Evolutionary conservation across 2,888 invertebrate genomes (phyloP), one percentile per base, ranked within the genome.

Genomic region (Rhagonycha lutea): DNA sequence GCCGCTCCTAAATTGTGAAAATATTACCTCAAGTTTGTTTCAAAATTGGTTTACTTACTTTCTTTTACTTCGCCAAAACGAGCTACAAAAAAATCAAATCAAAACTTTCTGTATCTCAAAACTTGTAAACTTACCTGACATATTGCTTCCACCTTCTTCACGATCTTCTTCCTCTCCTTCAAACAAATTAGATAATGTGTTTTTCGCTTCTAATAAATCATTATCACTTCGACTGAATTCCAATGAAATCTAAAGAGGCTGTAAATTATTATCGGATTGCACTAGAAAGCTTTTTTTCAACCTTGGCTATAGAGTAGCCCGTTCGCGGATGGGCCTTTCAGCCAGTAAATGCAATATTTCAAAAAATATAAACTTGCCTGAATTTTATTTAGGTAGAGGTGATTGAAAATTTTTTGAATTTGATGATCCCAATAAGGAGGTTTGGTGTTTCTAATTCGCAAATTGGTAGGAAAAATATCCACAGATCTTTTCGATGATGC

Each of bases 21-120:
- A 8, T 60, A 26, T 28, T 12, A 47, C 69, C n/a, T 47, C 12
- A 29, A 47, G 29, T 24, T 68, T 60, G 11, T 26, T 7, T 28
- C 5, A 32, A 32, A 61, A 11, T 26, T 14, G 14, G 1, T 69
- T 73, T 79, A 84, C 84, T 84, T 82, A 86, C 86, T 84, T 83
- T 85, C 81, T 81, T 84, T 83, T 65, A 78, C 80, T 47, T 79
- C 84, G 5, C 85, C 86, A 81, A 87, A 87, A 79, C 87, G 81
- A 84, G 75, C 88, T 88, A 79, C 71, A 86, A 86, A 62, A 79
- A 77, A 80, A 80, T 75, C 78, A 72, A 75, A 72, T 61, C 2
- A 18, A 5, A 62, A 12, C 2, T 61, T 10, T 62, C 1, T 11
- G 10, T 8, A 2, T n/a, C 5, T n/a, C 47, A 47, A 47, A 47